phyloP scores from a whole-genome alignment of 2,888 invertebrate genomes.

The Onthophagus sagittarius region DNA sequence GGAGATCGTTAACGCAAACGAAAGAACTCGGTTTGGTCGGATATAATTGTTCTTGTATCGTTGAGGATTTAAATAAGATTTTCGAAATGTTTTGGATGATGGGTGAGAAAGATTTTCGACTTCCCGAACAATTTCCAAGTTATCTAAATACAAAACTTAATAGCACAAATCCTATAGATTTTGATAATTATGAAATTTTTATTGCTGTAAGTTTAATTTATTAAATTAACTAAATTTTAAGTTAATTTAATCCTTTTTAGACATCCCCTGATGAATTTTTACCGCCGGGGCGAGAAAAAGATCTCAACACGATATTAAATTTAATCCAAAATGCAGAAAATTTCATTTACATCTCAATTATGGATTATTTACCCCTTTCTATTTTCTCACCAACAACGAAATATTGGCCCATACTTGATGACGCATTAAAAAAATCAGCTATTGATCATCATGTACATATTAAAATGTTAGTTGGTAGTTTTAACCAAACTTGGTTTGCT shows the following conservation, averaged over 20 bases:
- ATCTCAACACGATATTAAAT: slow-evolving; percentile 78
- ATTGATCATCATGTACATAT: slow-evolving; percentile 76
- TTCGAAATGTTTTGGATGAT: slow-evolving; percentile 88
- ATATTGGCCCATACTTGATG: slow-evolving; percentile 91
- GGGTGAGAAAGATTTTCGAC: slow-evolving; percentile 63
- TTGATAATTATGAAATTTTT: slow-evolving; percentile 55
- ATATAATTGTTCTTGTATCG: slow-evolving; percentile 79
- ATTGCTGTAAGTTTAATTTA: slow-evolving; percentile 57
- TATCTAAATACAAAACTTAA: slow-evolving; percentile 70
- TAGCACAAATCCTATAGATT: slow-evolving; percentile 64
- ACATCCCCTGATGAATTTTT: slow-evolving; percentile 88
- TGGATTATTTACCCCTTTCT: slow-evolving; percentile 90
- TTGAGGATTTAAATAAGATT: slow-evolving; percentile 80
- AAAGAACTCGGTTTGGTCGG: slow-evolving; percentile 86
- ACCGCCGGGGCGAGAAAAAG: slow-evolving; percentile 75
- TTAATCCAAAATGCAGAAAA: slow-evolving; percentile 78
- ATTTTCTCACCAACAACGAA: slow-evolving; percentile 67
- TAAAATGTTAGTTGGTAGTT: slow-evolving; percentile 80
- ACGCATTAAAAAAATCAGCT: slow-evolving; percentile 79
- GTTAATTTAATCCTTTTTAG: slow-evolving; percentile 49
- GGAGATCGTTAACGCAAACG: slow-evolving; percentile 92
- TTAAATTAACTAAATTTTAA: background rate
- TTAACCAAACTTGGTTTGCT: slow-evolving; percentile 77
- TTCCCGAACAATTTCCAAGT: slow-evolving; percentile 77
- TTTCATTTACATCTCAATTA: slow-evolving; percentile 90